phyloP scores from a whole-genome alignment of 2,113 vertebrate species.

The Phalacrocorax brasilianus region DNA sequence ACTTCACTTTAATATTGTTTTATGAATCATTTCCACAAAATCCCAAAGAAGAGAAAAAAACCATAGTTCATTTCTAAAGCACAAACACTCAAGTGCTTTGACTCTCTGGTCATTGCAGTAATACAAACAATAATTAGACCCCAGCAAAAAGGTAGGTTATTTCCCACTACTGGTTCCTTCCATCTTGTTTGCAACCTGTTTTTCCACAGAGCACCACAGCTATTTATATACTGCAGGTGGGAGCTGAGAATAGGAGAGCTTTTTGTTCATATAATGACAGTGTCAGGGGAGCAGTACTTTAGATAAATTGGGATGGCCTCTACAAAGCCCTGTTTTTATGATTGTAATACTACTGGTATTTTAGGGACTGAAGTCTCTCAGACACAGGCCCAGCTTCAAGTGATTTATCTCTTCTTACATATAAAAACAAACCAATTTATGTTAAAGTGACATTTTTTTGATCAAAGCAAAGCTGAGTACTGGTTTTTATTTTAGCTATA shows the following conservation, averaged over 20 bases:
- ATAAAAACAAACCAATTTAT: background rate
- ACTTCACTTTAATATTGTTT: background rate
- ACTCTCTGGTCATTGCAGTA: background rate
- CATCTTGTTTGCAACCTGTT: slow-evolving; percentile 33
- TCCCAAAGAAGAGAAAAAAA: background rate
- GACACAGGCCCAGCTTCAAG: background rate
- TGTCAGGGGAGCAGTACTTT: slow-evolving; percentile 25
- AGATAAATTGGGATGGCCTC: slow-evolving; percentile 36
- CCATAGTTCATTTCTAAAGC: background rate
- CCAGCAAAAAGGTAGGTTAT: background rate
- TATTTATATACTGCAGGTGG: slow-evolving; percentile 39
- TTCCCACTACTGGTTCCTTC: background rate
- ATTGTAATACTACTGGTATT: slow-evolving; percentile 5
- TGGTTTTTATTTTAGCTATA: background rate
- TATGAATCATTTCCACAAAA: background rate
- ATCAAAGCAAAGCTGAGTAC: background rate
- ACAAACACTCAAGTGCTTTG: background rate
- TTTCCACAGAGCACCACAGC: background rate
- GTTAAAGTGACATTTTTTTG: background rate
- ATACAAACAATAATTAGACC: background rate
- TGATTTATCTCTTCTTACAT: background rate
- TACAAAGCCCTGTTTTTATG: slow-evolving; percentile 6
- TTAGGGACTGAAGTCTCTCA: background rate
- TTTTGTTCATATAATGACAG: slow-evolving; percentile 16
- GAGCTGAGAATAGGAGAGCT: slow-evolving; percentile 15